A percentile compares a stretch with the other conserved stretches of the same genome.
phyloP scores from a whole-genome alignment of 2,888 invertebrate species.

The Erebia epiphron region DNA sequence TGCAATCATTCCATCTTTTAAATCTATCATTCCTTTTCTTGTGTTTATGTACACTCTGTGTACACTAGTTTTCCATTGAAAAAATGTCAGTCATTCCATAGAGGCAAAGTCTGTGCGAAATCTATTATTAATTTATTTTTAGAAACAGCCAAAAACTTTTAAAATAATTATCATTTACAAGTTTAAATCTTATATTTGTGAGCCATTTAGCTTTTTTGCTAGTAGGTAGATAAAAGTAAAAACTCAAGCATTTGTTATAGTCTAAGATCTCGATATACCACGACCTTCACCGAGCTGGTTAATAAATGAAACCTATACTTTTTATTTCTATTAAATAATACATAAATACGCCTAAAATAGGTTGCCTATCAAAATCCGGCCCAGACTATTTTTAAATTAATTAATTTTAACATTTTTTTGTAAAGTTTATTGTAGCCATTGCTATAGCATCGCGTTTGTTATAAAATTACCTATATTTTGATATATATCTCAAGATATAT shows the following conservation, averaged over 20 bases:
- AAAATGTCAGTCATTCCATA: slow-evolving; percentile 6
- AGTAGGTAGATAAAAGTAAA: neutral
- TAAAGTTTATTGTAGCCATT: too few species aligned
- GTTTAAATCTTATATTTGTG: neutral
- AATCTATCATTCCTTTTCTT: slow-evolving; percentile 31
- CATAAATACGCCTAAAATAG: too few species aligned
- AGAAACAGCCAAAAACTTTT: slow-evolving; percentile 4
- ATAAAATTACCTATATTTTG: too few species aligned
- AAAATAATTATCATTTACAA: neutral
- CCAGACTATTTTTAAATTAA: too few species aligned
- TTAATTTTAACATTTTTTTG: too few species aligned
- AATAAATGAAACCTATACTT: too few species aligned
- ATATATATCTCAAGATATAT: too few species aligned
- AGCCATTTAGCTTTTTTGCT: neutral
- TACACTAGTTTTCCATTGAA: slow-evolving; percentile 1
- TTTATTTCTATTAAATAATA: too few species aligned
- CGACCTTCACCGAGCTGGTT: too few species aligned
- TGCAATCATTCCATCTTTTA: slow-evolving; percentile 35
- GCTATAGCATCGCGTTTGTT: too few species aligned
- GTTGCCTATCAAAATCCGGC: too few species aligned
- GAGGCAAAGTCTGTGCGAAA: slow-evolving; percentile 3
- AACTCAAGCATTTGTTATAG: neutral
- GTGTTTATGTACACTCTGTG: neutral
- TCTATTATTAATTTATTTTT: slow-evolving; percentile 3
- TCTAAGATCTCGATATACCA: too few species aligned